A percentile compares a stretch with the other conserved stretches of the same genome.
These are phyloP conservation scores for Melanotus villosus DNA, from an alignment of 2,888 invertebrate genomes.

Conservation along the genomic window DNA sequence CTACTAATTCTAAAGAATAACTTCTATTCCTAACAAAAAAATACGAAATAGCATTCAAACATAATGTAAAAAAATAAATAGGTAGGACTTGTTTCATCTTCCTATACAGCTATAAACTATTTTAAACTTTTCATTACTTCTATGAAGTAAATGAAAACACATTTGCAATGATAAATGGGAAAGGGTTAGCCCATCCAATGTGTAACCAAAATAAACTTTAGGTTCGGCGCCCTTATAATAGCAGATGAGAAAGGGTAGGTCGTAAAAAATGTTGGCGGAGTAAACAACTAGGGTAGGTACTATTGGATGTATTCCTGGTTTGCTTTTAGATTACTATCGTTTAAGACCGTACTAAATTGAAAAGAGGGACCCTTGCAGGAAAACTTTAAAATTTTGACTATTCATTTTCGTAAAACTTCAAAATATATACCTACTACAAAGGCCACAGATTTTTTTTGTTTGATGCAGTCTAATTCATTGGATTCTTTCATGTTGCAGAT, in stretches of 20 bases:
- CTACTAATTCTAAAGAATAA: too few relatives aligned
- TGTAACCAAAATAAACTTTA: constrained; percentile 16
- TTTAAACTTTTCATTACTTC: neutral
- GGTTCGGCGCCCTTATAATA: constrained; percentile 11
- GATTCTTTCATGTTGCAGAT: too few relatives aligned
- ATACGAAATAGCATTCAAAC: too few relatives aligned
- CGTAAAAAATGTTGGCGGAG: constrained; percentile 2
- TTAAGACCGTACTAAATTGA: neutral
- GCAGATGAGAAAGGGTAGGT: neutral
- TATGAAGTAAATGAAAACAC: neutral
- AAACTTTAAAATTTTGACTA: neutral
- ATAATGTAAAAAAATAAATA: neutral
- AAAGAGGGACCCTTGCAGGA: neutral
- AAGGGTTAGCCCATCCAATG: constrained; percentile 8
- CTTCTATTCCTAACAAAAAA: too few relatives aligned
- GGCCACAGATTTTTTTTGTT: too few relatives aligned
- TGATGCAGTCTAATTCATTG: too few relatives aligned
- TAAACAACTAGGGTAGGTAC: constrained; percentile 10
- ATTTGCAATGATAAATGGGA: constrained; percentile 13
- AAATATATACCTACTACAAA: too few relatives aligned
- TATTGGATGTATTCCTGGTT: neutral
- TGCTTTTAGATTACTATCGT: neutral
- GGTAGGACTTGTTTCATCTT: neutral
- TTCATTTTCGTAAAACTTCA: too few relatives aligned
- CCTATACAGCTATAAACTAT: neutral